These are phyloP conservation scores for Myotis pilosus DNA, from an alignment of 2,797 vertebrate species.

Conservation along the genomic window DNA sequence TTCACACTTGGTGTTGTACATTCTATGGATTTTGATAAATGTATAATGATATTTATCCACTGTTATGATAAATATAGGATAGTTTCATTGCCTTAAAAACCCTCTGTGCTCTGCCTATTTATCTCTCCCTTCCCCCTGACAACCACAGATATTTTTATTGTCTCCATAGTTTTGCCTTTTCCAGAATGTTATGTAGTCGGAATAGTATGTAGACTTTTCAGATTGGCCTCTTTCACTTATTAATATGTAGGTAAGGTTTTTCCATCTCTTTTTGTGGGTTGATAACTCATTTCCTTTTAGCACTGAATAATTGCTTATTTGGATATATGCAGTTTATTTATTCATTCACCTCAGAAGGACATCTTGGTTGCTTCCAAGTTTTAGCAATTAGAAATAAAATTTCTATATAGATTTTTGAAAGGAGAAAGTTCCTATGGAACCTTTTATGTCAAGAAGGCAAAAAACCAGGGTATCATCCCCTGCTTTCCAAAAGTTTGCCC, in stretches of 20 bases:
- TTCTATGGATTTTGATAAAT: background rate
- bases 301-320: background rate
- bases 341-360: background rate
- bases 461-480: background rate
- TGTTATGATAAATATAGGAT: background rate
- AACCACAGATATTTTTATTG: background rate
- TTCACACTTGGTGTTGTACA: background rate
- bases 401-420: background rate
- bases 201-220: background rate
- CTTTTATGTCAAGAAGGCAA: background rate
- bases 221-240: background rate
- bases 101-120: background rate
- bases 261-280: background rate
- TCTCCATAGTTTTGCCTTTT: background rate
- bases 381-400: background rate
- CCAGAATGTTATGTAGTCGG: background rate
- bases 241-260: background rate
- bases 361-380: background rate
- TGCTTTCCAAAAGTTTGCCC: background rate
- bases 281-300: background rate
- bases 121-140: background rate
- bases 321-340: background rate
- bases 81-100: background rate
- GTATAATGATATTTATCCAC: background rate
- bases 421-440: background rate